phyloP scores from a whole-genome alignment of 2,888 invertebrate species.

The Brenthis daphne region DNA sequence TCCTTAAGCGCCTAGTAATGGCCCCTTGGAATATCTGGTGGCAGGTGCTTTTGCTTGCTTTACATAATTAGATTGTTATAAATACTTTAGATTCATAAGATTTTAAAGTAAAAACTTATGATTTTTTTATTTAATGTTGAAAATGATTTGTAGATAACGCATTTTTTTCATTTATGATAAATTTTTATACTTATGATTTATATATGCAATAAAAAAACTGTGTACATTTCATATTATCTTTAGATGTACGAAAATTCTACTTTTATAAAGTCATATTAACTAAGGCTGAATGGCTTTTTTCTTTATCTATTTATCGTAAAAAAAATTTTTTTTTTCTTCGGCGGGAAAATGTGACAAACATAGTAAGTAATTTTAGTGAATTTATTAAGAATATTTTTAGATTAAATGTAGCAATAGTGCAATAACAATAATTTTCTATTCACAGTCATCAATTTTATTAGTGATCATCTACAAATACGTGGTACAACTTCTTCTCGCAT shows the following conservation, averaged over 20 bases:
- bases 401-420: too few species aligned
- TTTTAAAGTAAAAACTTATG: too few species aligned
- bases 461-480: conserved; percentile 56
- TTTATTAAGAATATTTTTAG: background rate
- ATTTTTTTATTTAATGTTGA: background rate
- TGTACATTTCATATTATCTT: too few species aligned
- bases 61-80: background rate
- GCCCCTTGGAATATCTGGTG: conserved; percentile 57
- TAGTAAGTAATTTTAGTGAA: background rate
- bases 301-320: background rate
- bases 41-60: conserved; percentile 40
- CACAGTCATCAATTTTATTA: conserved; percentile 54
- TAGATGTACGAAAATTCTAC: too few species aligned
- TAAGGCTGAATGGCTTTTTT: background rate
- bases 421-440: conserved; percentile 36
- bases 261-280: background rate
- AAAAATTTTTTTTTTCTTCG: background rate
- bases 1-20: conserved; percentile 51
- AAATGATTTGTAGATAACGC: background rate
- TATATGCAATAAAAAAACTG: too few species aligned
- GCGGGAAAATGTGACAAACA: background rate
- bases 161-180: too few species aligned
- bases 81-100: too few species aligned
- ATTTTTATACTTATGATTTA: too few species aligned
- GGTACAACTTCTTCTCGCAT: conserved; percentile 55